Conservation (phyloP, 2,797 vertebrate species). For the Hyperoplus immaculatus region DNA sequence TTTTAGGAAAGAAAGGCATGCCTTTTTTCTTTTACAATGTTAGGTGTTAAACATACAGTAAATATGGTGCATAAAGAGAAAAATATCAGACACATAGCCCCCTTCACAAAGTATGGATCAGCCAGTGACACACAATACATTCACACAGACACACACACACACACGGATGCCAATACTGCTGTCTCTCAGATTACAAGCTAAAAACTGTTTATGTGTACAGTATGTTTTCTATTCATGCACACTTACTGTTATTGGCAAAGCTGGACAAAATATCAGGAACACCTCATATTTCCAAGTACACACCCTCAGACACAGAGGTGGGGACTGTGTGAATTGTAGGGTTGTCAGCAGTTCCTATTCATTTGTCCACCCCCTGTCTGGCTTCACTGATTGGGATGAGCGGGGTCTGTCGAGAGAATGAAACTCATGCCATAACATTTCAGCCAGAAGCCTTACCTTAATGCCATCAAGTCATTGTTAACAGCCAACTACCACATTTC, state of each 20-base stretch:
- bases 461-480: slow-evolving; percentile 36
- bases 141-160: neutral
- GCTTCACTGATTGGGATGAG: neutral
- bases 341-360: neutral
- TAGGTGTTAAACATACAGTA: neutral
- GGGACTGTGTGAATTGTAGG: neutral
- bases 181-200: neutral
- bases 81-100: too few species aligned
- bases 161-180: slow-evolving; percentile 1
- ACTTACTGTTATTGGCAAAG: neutral
- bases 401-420: slow-evolving; percentile 20
- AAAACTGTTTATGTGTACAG: slow-evolving; percentile 11
- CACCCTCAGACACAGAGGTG: neutral
- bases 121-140: neutral
- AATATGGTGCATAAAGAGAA: neutral
- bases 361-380: neutral
- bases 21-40: neutral
- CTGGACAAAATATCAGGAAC: slow-evolving; percentile 1
- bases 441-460: slow-evolving; percentile 79
- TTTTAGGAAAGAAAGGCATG: too few species aligned
- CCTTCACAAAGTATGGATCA: too few species aligned
- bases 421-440: slow-evolving; percentile 23
- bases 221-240: neutral
- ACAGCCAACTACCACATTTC: slow-evolving; percentile 35
- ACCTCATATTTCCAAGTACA: neutral